These are phyloP conservation scores for Pterois miles DNA, from an alignment of 2,797 vertebrate genomes.

Conservation along the genomic window DNA sequence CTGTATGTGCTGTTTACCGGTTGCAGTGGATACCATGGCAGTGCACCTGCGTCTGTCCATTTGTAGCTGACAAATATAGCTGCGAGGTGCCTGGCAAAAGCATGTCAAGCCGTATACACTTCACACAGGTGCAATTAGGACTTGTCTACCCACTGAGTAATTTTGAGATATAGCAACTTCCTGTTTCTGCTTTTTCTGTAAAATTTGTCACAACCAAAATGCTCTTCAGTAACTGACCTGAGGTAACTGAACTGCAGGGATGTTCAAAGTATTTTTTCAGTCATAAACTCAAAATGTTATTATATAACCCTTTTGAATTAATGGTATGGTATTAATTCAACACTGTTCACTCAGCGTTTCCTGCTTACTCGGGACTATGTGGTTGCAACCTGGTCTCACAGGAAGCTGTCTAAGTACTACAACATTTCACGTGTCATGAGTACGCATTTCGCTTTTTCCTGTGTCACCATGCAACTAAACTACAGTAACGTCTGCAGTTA, in stretches of 20 bases:
- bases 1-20: not conserved
- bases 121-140: constrained; percentile 45
- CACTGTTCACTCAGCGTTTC: too few species aligned
- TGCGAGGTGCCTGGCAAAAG: constrained; percentile 17
- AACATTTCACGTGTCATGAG: too few species aligned
- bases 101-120: not conserved
- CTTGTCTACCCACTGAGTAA: constrained; percentile 30
- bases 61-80: constrained; percentile 47
- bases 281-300: too few species aligned
- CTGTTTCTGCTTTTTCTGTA: constrained; percentile 16
- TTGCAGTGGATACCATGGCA: constrained; percentile 12
- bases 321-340: too few species aligned
- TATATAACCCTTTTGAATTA: too few species aligned
- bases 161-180: constrained; percentile 13
- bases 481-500: too few species aligned
- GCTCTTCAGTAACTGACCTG: not conserved
- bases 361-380: too few species aligned
- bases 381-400: too few species aligned
- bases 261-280: too few species aligned
- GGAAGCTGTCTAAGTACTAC: too few species aligned
- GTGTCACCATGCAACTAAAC: too few species aligned
- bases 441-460: too few species aligned
- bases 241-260: not conserved
- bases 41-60: constrained; percentile 38
- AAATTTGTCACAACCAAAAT: constrained; percentile 1